A percentile compares a stretch with the other conserved stretches of the same genome.
These are phyloP conservation scores for Hyla sarda DNA, from an alignment of 2,113 vertebrate species.

Conservation along the genomic window DNA sequence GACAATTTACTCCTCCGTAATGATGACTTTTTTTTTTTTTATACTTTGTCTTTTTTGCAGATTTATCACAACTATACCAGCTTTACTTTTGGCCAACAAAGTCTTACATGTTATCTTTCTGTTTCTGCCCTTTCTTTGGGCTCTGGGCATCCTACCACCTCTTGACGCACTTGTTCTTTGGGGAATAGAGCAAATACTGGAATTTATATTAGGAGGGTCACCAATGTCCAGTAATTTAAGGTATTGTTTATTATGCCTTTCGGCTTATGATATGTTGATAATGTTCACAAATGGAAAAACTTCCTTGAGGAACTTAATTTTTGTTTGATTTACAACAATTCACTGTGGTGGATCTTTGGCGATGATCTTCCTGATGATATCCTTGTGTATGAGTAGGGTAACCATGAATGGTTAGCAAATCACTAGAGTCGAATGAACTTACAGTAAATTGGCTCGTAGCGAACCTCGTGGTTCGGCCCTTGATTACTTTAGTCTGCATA, in stretches of 20 bases:
- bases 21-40: neutral
- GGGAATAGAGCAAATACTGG: slow-evolving; percentile 91
- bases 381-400: too few relatives aligned
- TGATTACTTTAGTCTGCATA: too few relatives aligned
- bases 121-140: slow-evolving; percentile 92
- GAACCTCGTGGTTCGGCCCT: too few relatives aligned
- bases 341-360: too few relatives aligned
- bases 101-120: slow-evolving; percentile 91
- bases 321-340: too few relatives aligned
- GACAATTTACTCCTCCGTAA: neutral
- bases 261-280: too few relatives aligned
- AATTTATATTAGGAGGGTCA: slow-evolving; percentile 93
- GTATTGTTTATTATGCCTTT: slow-evolving; percentile 66
- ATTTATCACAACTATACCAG: slow-evolving; percentile 78
- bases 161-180: slow-evolving; percentile 92
- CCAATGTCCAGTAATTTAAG: slow-evolving; percentile 90
- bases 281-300: too few relatives aligned
- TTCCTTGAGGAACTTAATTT: too few relatives aligned
- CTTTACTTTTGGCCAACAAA: slow-evolving; percentile 87
- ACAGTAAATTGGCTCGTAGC: too few relatives aligned
- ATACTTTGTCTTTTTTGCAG: slow-evolving; percentile 72
- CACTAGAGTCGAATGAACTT: too few relatives aligned
- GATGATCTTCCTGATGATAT: too few relatives aligned
- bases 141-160: slow-evolving; percentile 88
- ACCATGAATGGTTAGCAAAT: too few relatives aligned